phyloP scores from a whole-genome alignment of 2,888 invertebrate genomes.

The Ptilodon capucinus region DNA sequence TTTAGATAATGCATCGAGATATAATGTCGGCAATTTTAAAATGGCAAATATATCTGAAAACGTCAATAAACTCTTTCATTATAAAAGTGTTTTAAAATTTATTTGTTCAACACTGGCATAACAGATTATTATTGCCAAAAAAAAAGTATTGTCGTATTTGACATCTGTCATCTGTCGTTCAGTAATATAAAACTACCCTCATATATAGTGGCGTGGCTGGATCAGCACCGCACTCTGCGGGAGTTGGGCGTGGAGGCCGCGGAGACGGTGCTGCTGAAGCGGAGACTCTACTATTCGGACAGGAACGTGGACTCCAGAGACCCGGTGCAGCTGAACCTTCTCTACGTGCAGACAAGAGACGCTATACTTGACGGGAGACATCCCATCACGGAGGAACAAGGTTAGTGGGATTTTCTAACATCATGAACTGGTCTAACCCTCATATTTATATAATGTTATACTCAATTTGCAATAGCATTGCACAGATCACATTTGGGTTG shows the following conservation, averaged over 20 bases:
- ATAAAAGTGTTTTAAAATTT: neutral
- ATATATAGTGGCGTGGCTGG: slow-evolving; percentile 99
- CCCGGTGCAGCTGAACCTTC: slow-evolving; percentile 97
- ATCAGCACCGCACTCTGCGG: slow-evolving; percentile 96
- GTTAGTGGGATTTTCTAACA: slow-evolving; percentile 54
- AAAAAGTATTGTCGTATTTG: too few species aligned
- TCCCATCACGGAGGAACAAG: slow-evolving; percentile 96
- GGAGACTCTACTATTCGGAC: slow-evolving; percentile 99
- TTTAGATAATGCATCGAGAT: too few species aligned
- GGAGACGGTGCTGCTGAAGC: slow-evolving; percentile 93
- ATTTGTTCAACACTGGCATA: neutral
- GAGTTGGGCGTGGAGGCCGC: slow-evolving; percentile 96
- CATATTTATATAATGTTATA: too few species aligned
- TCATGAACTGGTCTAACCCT: too few species aligned
- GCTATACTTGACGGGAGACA: slow-evolving; percentile 97
- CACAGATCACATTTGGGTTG: too few species aligned
- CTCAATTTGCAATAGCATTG: too few species aligned
- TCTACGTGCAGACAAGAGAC: slow-evolving; percentile 98
- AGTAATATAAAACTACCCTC: too few species aligned
- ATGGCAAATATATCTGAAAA: too few species aligned
- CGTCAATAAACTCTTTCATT: too few species aligned
- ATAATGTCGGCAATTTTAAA: too few species aligned
- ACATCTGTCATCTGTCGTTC: too few species aligned
- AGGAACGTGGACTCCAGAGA: slow-evolving; percentile 98
- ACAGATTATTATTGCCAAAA: too few species aligned